Evolutionary conservation across 2,888 invertebrate genomes (phyloP).

Genomic region (Pristionchus exspectatus): DNA sequence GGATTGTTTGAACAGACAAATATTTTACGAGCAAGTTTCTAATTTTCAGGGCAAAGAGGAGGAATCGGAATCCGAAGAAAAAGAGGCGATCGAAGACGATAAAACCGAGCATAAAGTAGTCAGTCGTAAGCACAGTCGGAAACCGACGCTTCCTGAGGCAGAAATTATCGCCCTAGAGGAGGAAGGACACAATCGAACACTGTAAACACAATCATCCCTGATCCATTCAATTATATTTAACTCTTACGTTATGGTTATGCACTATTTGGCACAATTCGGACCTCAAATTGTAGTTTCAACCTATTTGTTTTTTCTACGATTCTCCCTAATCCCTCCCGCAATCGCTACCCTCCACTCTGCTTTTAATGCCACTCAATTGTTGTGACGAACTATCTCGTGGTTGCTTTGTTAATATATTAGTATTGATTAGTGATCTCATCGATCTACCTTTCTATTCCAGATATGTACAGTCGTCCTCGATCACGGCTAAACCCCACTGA

Average conservation of each 20-base stretch:
- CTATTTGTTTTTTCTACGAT: no score
- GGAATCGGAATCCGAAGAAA: neutral
- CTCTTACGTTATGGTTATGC: neutral
- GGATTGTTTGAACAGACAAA: no score
- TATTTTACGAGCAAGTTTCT: neutral
- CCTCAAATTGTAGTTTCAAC: no score
- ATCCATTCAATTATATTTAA: neutral
- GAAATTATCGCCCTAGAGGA: slow-evolving; percentile 40
- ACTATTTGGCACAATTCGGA: neutral
- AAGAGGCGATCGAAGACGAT: neutral
- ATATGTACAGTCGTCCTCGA: neutral
- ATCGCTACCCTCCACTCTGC: neutral
- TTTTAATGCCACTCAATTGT: neutral
- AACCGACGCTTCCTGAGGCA: slow-evolving; percentile 47
- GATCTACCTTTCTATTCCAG: neutral
- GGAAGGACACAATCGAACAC: slow-evolving; percentile 18
- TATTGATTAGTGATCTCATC: neutral
- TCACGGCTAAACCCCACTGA: neutral
- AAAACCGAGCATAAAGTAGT: neutral
- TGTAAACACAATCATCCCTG: neutral
- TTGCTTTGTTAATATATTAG: neutral
- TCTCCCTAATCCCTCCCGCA: neutral
- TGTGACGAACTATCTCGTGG: neutral
- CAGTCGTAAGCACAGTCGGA: slow-evolving; percentile 48
- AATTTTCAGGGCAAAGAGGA: slow-evolving; percentile 52